These are phyloP conservation scores for Pentalonia nigronervosa DNA, from an alignment of 1,140 invertebrate genomes.

Conservation along the genomic window DNA sequence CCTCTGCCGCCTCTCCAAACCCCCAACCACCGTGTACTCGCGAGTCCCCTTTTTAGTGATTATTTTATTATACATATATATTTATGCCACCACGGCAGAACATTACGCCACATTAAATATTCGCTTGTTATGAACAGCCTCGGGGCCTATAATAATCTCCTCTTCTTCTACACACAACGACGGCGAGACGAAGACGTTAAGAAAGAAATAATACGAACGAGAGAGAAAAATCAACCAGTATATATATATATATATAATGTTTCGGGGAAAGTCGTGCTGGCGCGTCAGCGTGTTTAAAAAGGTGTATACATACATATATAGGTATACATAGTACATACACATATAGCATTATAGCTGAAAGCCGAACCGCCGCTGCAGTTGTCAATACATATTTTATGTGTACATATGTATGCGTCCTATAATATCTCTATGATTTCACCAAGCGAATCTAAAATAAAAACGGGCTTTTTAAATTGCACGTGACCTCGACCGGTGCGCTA, in stretches of 20 bases:
- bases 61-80: not conserved
- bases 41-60: not conserved
- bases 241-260: not conserved
- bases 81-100: not conserved
- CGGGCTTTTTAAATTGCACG: not conserved
- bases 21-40: not conserved
- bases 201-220: constrained; percentile 1
- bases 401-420: not conserved
- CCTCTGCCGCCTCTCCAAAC: not conserved
- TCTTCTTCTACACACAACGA: not conserved
- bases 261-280: constrained; percentile 20
- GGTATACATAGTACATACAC: not conserved
- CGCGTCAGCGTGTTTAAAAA: not conserved
- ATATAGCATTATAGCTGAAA: not conserved
- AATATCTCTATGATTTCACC: constrained; percentile 2
- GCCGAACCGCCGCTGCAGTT: constrained; percentile 15
- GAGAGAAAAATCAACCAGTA: not conserved
- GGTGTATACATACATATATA: not conserved
- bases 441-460: not conserved
- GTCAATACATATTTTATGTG: constrained; percentile 15
- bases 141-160: not conserved
- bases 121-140: constrained; percentile 20
- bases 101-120: constrained; percentile 24
- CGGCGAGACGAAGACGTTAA: not conserved
- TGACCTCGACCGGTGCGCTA: not conserved